A percentile compares a stretch with the other conserved stretches of the same genome.
Conservation (phyloP, 2,888 invertebrate species). For the Habroteleia sp. region DNA sequence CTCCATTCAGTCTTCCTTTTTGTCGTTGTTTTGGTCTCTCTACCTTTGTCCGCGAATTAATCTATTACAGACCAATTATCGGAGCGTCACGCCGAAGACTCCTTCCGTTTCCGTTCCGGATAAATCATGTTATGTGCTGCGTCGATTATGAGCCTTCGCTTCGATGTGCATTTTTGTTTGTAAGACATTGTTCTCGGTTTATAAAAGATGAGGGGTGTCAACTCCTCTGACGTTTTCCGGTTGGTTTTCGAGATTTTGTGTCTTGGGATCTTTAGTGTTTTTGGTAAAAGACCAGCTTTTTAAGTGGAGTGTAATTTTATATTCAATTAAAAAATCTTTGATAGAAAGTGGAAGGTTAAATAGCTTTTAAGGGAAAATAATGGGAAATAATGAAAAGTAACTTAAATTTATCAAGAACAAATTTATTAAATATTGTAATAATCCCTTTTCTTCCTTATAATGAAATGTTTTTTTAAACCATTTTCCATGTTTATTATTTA, state of each 20-base stretch:
- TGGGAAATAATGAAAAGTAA: no score
- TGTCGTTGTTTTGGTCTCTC: slow-evolving; percentile 64
- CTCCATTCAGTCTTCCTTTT: slow-evolving; percentile 69
- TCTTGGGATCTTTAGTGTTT: neutral
- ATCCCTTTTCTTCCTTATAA: no score
- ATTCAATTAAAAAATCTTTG: no score
- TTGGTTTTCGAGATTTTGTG: slow-evolving; percentile 1
- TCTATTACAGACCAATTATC: slow-evolving; percentile 80
- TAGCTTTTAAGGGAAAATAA: no score
- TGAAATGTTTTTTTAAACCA: no score
- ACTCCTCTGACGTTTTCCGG: slow-evolving; percentile 28
- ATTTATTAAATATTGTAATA: no score
- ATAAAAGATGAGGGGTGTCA: slow-evolving; percentile 25
- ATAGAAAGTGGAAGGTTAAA: no score
- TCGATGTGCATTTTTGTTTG: slow-evolving; percentile 42
- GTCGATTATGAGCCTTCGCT: slow-evolving; percentile 32
- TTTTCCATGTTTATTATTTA: no score
- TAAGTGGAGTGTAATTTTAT: no score
- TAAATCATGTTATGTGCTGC: slow-evolving; percentile 1
- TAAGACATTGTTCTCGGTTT: slow-evolving; percentile 6
- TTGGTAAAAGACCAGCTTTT: no score
- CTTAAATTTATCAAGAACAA: no score
- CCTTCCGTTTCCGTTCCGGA: slow-evolving; percentile 47
- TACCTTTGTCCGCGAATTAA: slow-evolving; percentile 67
- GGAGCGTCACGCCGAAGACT: slow-evolving; percentile 63